Evolutionary conservation across 1,140 invertebrate genomes (phyloP).

Genomic region (Zaprionus vittiger): DNA sequence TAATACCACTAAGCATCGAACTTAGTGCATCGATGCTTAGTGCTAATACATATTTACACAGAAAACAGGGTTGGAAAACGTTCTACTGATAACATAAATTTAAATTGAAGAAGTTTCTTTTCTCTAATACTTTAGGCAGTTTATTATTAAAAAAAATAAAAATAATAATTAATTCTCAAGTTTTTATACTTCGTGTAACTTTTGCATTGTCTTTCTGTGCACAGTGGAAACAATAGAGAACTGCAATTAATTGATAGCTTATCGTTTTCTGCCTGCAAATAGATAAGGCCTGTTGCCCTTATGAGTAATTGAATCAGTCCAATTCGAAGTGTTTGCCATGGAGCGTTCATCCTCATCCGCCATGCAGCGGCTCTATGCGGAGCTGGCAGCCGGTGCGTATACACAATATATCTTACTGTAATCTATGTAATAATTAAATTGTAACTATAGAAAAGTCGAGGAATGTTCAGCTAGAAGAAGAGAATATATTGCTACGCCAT

Average conservation of each 20-base stretch:
- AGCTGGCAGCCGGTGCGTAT: slow-evolving; percentile 66
- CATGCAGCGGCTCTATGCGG: slow-evolving; percentile 65
- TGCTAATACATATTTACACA: background rate
- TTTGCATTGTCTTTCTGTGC: background rate
- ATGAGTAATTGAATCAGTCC: slow-evolving; percentile 28
- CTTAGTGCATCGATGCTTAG: too few species aligned
- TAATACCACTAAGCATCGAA: too few species aligned
- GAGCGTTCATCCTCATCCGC: slow-evolving; percentile 55
- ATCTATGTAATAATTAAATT: background rate
- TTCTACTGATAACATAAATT: background rate
- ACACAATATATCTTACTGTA: slow-evolving; percentile 6
- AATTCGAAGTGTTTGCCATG: slow-evolving; percentile 36
- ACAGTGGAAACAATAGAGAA: slow-evolving; percentile 16
- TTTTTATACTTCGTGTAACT: background rate
- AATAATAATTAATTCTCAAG: background rate
- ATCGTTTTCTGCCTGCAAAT: slow-evolving; percentile 29
- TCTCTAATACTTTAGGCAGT: background rate
- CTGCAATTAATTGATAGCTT: slow-evolving; percentile 53
- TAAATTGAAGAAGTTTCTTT: background rate
- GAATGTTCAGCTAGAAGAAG: slow-evolving; percentile 64
- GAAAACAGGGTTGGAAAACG: background rate
- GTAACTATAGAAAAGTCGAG: slow-evolving; percentile 57
- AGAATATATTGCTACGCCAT: slow-evolving; percentile 71
- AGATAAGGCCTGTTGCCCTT: slow-evolving; percentile 21
- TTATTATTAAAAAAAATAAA: background rate